These are phyloP conservation scores for Pangasianodon gigas DNA, from an alignment of 2,113 vertebrate species.

Conservation along the genomic window DNA sequence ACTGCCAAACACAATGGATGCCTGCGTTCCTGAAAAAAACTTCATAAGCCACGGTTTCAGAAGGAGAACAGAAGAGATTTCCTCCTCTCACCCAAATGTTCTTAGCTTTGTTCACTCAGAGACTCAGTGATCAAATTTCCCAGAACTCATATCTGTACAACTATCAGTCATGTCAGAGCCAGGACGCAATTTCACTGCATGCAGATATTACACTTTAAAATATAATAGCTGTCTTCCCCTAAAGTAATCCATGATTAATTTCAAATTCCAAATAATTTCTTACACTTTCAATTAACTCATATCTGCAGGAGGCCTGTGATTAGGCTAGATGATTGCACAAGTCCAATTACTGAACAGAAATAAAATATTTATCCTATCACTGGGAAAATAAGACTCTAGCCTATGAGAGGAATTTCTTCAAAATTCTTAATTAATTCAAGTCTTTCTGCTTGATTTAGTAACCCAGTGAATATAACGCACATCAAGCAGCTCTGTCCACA, in stretches of 20 bases:
- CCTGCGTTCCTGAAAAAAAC: background rate
- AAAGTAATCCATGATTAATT: slow-evolving; percentile 20
- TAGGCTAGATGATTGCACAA: background rate
- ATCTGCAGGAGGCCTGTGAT: background rate
- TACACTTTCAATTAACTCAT: background rate
- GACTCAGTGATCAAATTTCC: background rate
- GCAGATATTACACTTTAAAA: background rate
- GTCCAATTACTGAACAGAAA: background rate
- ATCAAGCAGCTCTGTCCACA: background rate
- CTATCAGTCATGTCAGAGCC: background rate
- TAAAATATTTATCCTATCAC: background rate
- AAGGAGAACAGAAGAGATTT: background rate
- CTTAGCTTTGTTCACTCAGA: background rate
- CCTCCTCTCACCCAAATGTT: background rate
- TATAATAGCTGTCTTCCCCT: background rate
- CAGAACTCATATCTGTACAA: background rate
- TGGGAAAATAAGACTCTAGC: background rate
- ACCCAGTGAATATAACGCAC: slow-evolving; percentile 2
- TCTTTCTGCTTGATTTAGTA: slow-evolving; percentile 26
- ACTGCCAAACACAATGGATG: background rate
- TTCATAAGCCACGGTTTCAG: background rate
- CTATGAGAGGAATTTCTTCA: slow-evolving; percentile 1
- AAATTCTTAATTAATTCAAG: slow-evolving; percentile 26
- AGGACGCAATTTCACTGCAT: background rate
- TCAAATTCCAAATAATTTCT: background rate